Percentiles rank a stretch among this genome's conserved stretches.
phyloP scores from a whole-genome alignment of 2,113 vertebrate species.

The Spheniscus mendiculus region DNA sequence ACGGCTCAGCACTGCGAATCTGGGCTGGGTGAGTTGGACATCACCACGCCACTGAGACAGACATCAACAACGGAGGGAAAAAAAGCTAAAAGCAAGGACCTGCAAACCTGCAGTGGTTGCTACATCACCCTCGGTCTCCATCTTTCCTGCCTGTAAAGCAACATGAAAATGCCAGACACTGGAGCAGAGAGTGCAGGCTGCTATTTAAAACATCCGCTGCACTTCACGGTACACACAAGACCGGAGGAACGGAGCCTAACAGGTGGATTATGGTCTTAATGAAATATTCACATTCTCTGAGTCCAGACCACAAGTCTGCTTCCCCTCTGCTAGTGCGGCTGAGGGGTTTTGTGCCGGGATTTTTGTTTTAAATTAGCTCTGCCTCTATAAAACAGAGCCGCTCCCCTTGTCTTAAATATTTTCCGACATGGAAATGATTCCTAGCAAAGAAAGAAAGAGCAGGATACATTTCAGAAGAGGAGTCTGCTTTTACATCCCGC shows the following conservation, averaged over 20 bases:
- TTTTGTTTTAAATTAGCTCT: neutral
- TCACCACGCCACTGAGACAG: rapidly evolving
- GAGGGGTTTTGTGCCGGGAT: neutral
- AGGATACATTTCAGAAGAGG: neutral
- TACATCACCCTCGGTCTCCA: neutral
- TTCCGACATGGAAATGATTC: neutral
- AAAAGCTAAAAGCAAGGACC: neutral
- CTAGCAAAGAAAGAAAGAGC: neutral
- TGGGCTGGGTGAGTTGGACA: neutral
- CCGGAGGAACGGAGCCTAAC: neutral
- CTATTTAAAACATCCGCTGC: neutral
- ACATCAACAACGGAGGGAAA: rapidly evolving
- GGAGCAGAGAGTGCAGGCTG: neutral
- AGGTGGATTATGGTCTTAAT: neutral
- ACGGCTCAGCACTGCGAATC: neutral
- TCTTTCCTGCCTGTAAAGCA: neutral
- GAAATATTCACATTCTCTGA: neutral
- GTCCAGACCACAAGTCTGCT: neutral
- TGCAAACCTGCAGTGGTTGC: neutral
- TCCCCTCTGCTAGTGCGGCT: neutral
- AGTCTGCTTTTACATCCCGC: neutral
- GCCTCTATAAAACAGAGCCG: neutral
- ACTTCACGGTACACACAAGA: neutral
- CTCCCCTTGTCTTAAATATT: neutral
- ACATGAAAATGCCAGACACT: neutral